Percentiles rank a stretch among this genome's conserved stretches.
phyloP scores from a whole-genome alignment of 2,888 invertebrate species.

The Aporophyla nigra region DNA sequence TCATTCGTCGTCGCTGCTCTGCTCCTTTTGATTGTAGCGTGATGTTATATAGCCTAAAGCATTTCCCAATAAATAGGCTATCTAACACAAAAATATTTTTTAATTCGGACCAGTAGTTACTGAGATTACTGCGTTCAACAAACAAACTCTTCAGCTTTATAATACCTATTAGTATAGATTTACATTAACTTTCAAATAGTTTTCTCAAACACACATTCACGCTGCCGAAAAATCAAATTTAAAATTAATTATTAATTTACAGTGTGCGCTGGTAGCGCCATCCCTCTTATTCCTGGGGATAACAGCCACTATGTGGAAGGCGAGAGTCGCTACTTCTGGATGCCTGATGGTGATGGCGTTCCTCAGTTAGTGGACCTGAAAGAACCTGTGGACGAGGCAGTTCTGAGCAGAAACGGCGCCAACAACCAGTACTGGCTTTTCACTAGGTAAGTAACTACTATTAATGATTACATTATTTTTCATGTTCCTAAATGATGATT shows the following conservation, averaged over 20 bases:
- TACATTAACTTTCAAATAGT: background rate
- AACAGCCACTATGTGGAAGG: constrained; percentile 87
- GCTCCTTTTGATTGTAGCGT: no score
- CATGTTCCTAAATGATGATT: accelerated
- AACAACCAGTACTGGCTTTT: constrained; percentile 83
- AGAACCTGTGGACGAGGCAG: constrained; percentile 69
- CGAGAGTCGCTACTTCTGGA: constrained; percentile 85
- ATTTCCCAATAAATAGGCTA: no score
- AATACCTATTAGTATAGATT: no score
- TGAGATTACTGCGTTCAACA: no score
- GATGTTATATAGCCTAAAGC: no score
- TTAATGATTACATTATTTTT: background rate
- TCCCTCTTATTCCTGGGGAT: constrained; percentile 81
- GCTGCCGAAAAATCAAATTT: background rate
- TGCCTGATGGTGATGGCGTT: constrained; percentile 82
- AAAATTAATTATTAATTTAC: background rate
- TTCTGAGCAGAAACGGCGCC: constrained; percentile 77
- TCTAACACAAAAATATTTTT: no score
- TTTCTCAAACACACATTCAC: background rate
- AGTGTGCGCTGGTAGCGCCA: constrained; percentile 77
- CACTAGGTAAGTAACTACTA: constrained; percentile 70
- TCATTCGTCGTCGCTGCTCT: no score
- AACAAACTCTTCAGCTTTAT: no score
- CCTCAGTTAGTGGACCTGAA: constrained; percentile 82
- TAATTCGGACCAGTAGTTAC: no score